A percentile compares a stretch with the other conserved stretches of the same genome.
Conservation (phyloP, 2,797 vertebrate species). For the Limosa lapponica region DNA sequence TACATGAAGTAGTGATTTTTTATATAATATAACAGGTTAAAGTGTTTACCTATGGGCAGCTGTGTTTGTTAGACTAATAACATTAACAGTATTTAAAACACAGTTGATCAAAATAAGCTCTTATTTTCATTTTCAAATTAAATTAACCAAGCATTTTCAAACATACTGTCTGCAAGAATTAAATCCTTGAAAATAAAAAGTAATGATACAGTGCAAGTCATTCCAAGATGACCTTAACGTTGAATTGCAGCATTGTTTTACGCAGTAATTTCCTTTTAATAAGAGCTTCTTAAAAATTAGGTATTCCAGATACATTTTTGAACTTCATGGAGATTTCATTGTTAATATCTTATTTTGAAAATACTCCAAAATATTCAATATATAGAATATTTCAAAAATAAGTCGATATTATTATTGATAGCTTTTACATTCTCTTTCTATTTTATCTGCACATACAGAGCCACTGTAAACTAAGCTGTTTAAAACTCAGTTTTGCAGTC, state of each 20-base stretch:
- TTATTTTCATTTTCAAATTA: neutral
- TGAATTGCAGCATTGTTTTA: neutral
- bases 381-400: neutral
- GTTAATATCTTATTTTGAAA: neutral
- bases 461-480: neutral
- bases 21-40: neutral
- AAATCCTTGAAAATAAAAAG: neutral
- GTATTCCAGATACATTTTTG: neutral
- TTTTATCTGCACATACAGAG: neutral
- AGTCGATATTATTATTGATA: neutral
- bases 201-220: neutral
- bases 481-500: neutral
- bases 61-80: neutral
- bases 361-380: neutral
- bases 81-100: neutral
- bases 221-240: neutral
- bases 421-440: neutral
- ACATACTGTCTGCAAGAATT: neutral
- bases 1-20: neutral
- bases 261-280: neutral
- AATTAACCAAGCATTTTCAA: neutral
- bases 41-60: neutral
- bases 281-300: neutral
- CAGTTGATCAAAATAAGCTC: neutral
- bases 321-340: neutral